Percentiles rank a stretch among this genome's conserved stretches.
These are phyloP conservation scores for Tursiops truncatus DNA, from an alignment of 2,113 vertebrate genomes.

Conservation along the genomic window DNA sequence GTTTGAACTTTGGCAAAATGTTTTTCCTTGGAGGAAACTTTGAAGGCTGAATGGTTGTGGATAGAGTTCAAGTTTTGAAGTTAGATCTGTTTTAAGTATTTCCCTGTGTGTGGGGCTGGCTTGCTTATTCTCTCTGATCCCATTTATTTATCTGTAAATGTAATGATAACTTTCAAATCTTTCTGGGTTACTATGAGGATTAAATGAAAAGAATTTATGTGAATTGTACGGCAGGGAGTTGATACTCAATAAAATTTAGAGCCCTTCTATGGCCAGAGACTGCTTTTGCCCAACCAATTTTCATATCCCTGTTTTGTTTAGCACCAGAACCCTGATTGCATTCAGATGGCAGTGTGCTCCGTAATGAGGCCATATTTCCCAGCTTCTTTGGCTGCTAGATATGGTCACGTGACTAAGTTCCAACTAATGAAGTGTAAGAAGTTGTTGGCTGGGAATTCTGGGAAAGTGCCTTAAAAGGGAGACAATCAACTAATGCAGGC, in stretches of 20 bases:
- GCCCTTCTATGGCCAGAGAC: background rate
- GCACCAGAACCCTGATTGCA: background rate
- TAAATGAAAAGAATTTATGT: conserved; percentile 47
- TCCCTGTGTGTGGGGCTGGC: background rate
- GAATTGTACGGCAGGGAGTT: background rate
- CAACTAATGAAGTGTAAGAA: background rate
- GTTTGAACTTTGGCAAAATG: background rate
- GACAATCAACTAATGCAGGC: background rate
- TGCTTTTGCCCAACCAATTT: background rate
- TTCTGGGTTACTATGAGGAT: conserved; percentile 22
- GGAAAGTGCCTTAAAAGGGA: background rate
- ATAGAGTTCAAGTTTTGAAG: background rate
- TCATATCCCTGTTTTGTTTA: background rate
- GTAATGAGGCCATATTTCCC: background rate
- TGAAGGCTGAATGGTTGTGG: background rate
- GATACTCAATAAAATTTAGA: background rate
- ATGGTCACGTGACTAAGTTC: background rate
- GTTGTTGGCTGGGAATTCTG: background rate
- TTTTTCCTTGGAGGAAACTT: conserved; percentile 25
- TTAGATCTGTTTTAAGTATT: background rate
- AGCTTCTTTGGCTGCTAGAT: background rate
- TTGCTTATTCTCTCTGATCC: background rate
- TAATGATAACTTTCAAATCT: conserved; percentile 28
- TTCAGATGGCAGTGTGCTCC: background rate
- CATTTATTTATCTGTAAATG: conserved; percentile 42